phyloP scores from a whole-genome alignment of 2,113 vertebrate species.

The Sander vitreus region DNA sequence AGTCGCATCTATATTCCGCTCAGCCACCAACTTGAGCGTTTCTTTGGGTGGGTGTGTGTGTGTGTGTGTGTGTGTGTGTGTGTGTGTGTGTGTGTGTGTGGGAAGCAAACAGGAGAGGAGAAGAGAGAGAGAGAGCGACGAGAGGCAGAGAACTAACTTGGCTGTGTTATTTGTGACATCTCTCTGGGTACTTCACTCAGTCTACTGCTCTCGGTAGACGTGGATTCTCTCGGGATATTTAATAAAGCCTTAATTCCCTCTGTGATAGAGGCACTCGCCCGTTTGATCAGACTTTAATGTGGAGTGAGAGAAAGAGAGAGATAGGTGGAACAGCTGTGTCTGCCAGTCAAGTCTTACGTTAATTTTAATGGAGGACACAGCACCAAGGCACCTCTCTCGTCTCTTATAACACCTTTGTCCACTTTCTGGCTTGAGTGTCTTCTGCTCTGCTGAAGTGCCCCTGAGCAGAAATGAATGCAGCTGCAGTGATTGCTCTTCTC shows the following conservation, averaged over 20 bases:
- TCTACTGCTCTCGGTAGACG: slow-evolving; percentile 23
- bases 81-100: slow-evolving; percentile 35
- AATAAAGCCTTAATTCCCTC: slow-evolving; percentile 69
- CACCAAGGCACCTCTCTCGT: not conserved
- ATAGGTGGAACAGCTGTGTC: slow-evolving; percentile 61
- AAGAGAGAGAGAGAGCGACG: not conserved
- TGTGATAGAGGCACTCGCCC: slow-evolving; percentile 43
- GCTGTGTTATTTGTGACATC: slow-evolving; percentile 54
- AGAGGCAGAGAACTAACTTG: slow-evolving; percentile 59
- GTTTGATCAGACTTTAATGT: slow-evolving; percentile 68
- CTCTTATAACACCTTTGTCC: not conserved
- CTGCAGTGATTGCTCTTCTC: not conserved
- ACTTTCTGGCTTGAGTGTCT: not conserved
- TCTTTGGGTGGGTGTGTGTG: slow-evolving; percentile 69
- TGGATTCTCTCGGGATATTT: slow-evolving; percentile 54
- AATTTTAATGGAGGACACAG: not conserved
- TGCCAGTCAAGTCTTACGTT: slow-evolving; percentile 56
- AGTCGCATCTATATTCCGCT: slow-evolving; percentile 86
- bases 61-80: slow-evolving; percentile 34
- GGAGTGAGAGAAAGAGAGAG: slow-evolving; percentile 5
- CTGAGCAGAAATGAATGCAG: not conserved
- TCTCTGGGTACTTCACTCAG: slow-evolving; percentile 26
- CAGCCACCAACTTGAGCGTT: slow-evolving; percentile 85
- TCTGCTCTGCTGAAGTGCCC: not conserved
- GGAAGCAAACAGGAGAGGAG: slow-evolving; percentile 37